phyloP scores from a whole-genome alignment of 2,113 vertebrate genomes.

The Symphodus melops region DNA sequence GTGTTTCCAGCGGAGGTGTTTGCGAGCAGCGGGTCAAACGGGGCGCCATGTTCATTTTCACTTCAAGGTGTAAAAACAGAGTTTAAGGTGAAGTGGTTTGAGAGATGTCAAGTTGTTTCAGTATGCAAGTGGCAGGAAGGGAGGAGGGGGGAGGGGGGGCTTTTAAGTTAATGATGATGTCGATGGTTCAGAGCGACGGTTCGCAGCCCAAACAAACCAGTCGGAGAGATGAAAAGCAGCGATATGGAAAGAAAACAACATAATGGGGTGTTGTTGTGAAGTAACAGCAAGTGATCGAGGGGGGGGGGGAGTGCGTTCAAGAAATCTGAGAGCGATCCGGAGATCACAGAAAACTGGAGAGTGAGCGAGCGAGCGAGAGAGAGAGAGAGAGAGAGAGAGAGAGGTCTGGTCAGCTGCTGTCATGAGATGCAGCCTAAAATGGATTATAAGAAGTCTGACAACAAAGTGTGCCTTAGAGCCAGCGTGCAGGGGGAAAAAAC shows the following conservation, averaged over 20 bases:
- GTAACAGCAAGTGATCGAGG: background rate
- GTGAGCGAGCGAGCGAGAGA: constrained; percentile 8
- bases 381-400: background rate
- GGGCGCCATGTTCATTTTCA: constrained; percentile 9
- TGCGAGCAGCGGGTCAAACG: constrained; percentile 9
- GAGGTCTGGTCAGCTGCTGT: constrained; percentile 50
- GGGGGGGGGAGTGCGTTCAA: background rate
- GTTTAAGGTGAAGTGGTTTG: constrained; percentile 15
- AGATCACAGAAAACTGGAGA: constrained; percentile 4
- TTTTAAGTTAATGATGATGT: constrained; percentile 26
- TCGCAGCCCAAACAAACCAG: background rate
- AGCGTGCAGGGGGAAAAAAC: background rate
- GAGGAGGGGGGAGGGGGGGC: background rate
- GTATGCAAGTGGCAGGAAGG: background rate
- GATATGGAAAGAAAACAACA: background rate
- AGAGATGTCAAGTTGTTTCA: background rate
- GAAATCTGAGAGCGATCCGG: constrained; percentile 36
- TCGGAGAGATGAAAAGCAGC: background rate
- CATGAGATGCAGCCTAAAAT: constrained; percentile 40
- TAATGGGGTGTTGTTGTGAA: constrained; percentile 3
- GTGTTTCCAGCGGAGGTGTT: constrained; percentile 6
- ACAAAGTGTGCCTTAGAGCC: constrained; percentile 34
- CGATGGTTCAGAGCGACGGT: background rate
- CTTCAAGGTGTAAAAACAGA: background rate
- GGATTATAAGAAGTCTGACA: constrained; percentile 59